Conservation (phyloP, 2,888 invertebrate genomes). For the Hofmannophila pseudospretella region DNA sequence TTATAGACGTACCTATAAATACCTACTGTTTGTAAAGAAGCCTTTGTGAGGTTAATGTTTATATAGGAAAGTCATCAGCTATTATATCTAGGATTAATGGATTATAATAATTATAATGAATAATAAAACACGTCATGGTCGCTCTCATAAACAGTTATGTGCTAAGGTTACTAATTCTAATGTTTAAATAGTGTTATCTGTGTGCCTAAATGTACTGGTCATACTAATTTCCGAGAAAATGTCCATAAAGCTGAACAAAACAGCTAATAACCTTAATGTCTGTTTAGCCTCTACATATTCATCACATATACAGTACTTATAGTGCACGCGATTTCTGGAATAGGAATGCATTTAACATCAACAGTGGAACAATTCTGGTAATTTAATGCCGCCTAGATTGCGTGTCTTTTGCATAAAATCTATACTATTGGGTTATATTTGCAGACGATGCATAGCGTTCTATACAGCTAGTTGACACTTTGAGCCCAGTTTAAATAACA, state of each 20-base stretch:
- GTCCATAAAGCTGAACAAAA: constrained; percentile 1
- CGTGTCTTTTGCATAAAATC: constrained; percentile 47
- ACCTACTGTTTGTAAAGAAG: constrained; percentile 22
- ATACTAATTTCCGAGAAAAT: background rate
- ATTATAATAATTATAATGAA: constrained; percentile 1
- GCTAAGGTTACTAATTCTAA: background rate
- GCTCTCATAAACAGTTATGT: background rate
- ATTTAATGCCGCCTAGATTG: constrained; percentile 59
- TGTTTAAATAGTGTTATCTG: background rate
- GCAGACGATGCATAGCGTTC: no score
- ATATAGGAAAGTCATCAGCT: constrained; percentile 16
- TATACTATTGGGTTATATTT: constrained; percentile 22
- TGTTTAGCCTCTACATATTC: constrained; percentile 15
- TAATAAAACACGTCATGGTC: background rate
- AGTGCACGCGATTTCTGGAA: constrained; percentile 58
- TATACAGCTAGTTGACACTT: no score
- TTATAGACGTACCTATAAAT: constrained; percentile 5
- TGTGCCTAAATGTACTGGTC: background rate
- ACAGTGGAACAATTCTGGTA: constrained; percentile 61
- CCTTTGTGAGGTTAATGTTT: constrained; percentile 26
- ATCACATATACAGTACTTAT: no score
- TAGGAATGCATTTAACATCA: constrained; percentile 68
- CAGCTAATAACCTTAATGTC: constrained; percentile 11
- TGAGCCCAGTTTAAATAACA: no score
- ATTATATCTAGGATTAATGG: constrained; percentile 3